Evolutionary conservation across 2,113 vertebrate genomes (phyloP).

Genomic region (Actinemys pallida): DNA sequence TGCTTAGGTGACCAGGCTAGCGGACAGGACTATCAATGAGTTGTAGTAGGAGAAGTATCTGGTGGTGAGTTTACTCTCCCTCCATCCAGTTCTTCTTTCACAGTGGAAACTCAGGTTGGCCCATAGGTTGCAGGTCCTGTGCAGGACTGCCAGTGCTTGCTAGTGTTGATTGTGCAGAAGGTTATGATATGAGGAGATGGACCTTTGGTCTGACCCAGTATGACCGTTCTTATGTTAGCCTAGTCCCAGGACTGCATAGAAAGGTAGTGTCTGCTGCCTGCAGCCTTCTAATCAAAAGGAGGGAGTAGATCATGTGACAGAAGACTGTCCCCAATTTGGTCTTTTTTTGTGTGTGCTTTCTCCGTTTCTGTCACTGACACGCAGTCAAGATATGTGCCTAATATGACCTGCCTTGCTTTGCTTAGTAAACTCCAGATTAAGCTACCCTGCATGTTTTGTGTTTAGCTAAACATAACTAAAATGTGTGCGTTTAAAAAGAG

Average conservation of each 20-base stretch:
- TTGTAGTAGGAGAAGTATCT: not conserved
- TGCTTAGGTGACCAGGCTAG: not conserved
- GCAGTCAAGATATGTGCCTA: not conserved
- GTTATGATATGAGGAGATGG: too few relatives aligned
- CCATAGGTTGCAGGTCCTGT: not conserved
- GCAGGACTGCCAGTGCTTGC: not conserved
- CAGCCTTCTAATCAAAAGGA: not conserved
- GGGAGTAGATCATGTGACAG: not conserved
- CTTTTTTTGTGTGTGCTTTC: not conserved
- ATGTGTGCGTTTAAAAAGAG: constrained; percentile 30
- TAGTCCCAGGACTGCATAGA: not conserved
- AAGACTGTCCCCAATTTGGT: not conserved
- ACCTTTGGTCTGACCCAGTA: too few relatives aligned
- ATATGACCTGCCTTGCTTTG: not conserved
- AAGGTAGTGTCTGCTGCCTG: not conserved
- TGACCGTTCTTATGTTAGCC: not conserved
- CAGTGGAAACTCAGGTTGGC: not conserved
- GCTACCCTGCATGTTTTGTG: not conserved
- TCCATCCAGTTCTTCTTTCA: constrained; percentile 53
- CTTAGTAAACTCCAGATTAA: constrained; percentile 3
- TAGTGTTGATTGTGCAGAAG: not conserved
- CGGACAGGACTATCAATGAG: not conserved
- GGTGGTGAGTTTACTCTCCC: constrained; percentile 23
- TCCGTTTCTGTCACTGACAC: not conserved
- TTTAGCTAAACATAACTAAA: not conserved